phyloP scores from a whole-genome alignment of 2,797 vertebrate species.

The Fringilla coelebs region DNA sequence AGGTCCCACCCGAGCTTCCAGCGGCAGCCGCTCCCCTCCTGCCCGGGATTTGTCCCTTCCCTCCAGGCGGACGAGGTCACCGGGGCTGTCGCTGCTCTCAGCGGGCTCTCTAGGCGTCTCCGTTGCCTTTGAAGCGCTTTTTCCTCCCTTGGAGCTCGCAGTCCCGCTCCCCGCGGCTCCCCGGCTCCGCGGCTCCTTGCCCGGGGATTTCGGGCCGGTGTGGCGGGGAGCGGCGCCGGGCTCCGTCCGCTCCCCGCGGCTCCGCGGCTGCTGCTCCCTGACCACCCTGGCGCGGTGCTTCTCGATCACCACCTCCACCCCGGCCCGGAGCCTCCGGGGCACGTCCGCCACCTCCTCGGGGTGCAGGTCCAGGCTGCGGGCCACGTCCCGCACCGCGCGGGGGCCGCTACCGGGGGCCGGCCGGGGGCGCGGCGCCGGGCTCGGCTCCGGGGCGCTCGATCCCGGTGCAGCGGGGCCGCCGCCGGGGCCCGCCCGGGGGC shows the following conservation, averaged over 20 bases:
- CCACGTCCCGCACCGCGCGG: neutral
- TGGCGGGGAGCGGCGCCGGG: neutral
- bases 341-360: neutral
- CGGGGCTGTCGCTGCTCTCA: neutral
- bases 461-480: too few species aligned
- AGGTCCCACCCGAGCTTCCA: neutral
- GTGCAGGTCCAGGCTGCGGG: neutral
- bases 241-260: neutral
- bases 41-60: rapidly evolving
- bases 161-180: rapidly evolving
- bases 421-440: too few species aligned
- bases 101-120: rapidly evolving
- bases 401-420: too few species aligned
- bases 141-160: neutral
- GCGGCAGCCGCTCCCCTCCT: neutral
- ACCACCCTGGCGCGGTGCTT: neutral
- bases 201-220: rapidly evolving
- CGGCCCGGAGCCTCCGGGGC: neutral
- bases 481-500: neutral
- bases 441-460: too few species aligned
- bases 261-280: neutral
- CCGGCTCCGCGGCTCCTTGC: rapidly evolving
- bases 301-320: neutral
- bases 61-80: neutral
- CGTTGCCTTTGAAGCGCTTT: neutral